Percentiles rank a stretch among this genome's conserved stretches.
phyloP scores from a whole-genome alignment of 2,888 invertebrate genomes.

The Vesta saturnalis region DNA sequence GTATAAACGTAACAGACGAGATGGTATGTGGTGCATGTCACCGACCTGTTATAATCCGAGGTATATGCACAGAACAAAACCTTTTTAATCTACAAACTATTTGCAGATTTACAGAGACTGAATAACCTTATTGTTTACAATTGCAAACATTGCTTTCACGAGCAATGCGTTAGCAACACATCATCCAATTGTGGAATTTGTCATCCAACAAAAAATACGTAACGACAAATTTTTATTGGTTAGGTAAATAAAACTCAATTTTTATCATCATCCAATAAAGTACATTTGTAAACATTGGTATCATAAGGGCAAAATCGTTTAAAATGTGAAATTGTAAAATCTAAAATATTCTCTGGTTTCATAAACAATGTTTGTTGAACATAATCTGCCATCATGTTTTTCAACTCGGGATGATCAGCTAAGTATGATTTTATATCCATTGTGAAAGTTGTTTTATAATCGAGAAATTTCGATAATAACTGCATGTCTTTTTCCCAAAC shows the following conservation, averaged over 20 bases:
- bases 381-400: conserved; percentile 69
- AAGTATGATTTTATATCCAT: conserved; percentile 68
- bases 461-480: conserved; percentile 69
- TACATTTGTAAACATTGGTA: no score
- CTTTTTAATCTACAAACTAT: background rate
- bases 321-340: conserved; percentile 69
- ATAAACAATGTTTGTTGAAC: conserved; percentile 68
- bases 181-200: conserved; percentile 58
- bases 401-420: conserved; percentile 67
- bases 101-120: conserved; percentile 72
- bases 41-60: conserved; percentile 77
- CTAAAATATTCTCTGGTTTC: conserved; percentile 67
- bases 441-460: conserved; percentile 65
- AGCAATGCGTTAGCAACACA: conserved; percentile 77
- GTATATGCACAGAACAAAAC: conserved; percentile 11
- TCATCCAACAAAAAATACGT: conserved; percentile 52
- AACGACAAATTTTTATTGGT: conserved; percentile 16
- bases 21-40: conserved; percentile 83
- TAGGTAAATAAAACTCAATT: background rate
- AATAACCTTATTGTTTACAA: conserved; percentile 83
- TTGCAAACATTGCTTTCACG: conserved; percentile 91
- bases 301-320: conserved; percentile 39
- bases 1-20: conserved; percentile 78
- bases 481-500: conserved; percentile 70
- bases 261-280: no score